phyloP scores from a whole-genome alignment of 1,140 invertebrate species.

The Chrysoperla carnea region DNA sequence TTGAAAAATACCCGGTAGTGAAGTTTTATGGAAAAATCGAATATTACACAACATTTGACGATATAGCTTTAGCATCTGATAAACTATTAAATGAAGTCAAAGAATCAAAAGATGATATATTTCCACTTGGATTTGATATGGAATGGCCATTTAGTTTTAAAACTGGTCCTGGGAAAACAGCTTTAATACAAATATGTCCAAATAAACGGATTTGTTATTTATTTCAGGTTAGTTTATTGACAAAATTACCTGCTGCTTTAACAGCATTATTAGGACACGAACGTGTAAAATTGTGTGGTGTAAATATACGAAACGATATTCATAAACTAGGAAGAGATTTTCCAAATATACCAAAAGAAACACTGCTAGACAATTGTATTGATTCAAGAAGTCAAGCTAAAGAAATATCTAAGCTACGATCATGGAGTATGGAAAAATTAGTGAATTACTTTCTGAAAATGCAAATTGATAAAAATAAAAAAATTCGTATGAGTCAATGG shows the following conservation, averaged over 20 bases:
- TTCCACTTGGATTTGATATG: constrained; percentile 39
- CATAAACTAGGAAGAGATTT: constrained; percentile 43
- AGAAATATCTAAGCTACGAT: constrained; percentile 25
- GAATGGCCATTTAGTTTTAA: constrained; percentile 44
- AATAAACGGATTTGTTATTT: constrained; percentile 31
- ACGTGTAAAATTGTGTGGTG: constrained; percentile 36
- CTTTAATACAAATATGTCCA: constrained; percentile 37
- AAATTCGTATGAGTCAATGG: constrained; percentile 42
- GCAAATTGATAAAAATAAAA: constrained; percentile 32
- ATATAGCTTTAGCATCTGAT: constrained; percentile 30
- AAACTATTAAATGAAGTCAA: constrained; percentile 32
- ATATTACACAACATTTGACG: constrained; percentile 28
- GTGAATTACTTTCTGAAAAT: constrained; percentile 31
- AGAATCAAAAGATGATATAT: constrained; percentile 20
- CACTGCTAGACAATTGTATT: constrained; percentile 34
- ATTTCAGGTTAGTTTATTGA: constrained; percentile 32
- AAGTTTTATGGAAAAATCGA: constrained; percentile 28
- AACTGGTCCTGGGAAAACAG: constrained; percentile 36
- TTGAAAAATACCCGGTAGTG: constrained; percentile 14
- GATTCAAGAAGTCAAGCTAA: constrained; percentile 38
- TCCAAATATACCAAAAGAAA: constrained; percentile 29
- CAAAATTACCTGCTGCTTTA: constrained; percentile 34
- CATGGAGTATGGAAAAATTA: constrained; percentile 41
- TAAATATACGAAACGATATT: constrained; percentile 45
- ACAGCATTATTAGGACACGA: constrained; percentile 31